Evolutionary conservation across 2,113 vertebrate genomes (phyloP).

Genomic region (Periophthalmodon schlosseri): DNA sequence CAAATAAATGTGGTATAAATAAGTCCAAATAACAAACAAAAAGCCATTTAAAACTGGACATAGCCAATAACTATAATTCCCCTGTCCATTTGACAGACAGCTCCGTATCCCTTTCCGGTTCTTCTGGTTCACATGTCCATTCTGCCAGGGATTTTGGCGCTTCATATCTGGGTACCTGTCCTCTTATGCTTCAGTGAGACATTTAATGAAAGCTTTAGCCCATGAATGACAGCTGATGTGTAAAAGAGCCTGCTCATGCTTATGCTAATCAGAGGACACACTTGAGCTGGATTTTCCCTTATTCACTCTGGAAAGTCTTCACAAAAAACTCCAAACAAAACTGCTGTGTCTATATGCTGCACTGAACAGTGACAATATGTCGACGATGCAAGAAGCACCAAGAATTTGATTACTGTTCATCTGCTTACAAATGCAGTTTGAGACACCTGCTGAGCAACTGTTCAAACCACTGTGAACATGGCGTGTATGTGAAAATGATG

Average conservation of each 20-base stretch:
- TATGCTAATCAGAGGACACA: slow-evolving; percentile 40
- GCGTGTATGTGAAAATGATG: not conserved
- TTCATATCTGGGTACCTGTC: slow-evolving; percentile 48
- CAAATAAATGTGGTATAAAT: not conserved
- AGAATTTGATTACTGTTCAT: not conserved
- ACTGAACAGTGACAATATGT: not conserved
- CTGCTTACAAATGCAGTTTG: not conserved
- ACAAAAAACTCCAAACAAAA: not conserved
- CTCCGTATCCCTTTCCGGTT: not conserved
- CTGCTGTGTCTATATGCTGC: not conserved
- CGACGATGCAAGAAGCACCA: not conserved
- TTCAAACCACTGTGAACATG: not conserved
- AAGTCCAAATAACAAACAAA: not conserved
- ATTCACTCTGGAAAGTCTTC: slow-evolving; percentile 10
- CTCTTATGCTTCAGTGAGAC: slow-evolving; percentile 63
- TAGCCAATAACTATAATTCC: slow-evolving; percentile 1
- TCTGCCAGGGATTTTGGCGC: slow-evolving; percentile 42
- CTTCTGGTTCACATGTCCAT: slow-evolving; percentile 29
- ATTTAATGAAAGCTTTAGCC: slow-evolving; percentile 65
- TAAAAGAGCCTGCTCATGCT: slow-evolving; percentile 50
- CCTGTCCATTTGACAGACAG: not conserved
- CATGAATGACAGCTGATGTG: slow-evolving; percentile 47
- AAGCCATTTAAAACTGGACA: not conserved
- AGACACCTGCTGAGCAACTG: slow-evolving; percentile 1
- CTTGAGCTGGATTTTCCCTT: slow-evolving; percentile 7